Base-by-base conservation (phyloP, 1,140 invertebrate species). In the Ips typographus region DNA sequence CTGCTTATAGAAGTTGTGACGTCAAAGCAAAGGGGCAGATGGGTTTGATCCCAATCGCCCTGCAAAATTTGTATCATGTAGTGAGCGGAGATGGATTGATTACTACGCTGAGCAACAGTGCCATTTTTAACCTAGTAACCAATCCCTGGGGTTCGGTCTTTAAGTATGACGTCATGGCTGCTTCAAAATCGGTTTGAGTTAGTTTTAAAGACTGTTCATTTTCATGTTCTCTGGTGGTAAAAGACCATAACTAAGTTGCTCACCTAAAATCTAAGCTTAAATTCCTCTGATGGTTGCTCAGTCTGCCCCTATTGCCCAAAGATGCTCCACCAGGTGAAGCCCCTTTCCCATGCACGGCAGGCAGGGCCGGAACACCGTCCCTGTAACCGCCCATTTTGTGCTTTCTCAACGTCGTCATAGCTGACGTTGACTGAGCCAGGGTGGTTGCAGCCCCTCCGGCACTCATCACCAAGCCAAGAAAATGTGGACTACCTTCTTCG, bases 181-280 rank as follows among this genome's bases (percentile, higher is more conserved):
- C 22, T 22, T 22, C 22, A 22, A 22, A 22, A 22, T 22, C 22
- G 22, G 22, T 22, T 22, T 22, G 22, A 22, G 22, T 22, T 22
- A 22, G 22, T 22, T 22, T 22, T 22, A 22, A 22, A 22, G 22
- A 22, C 22, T 22, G 22, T 22, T 22, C 22, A 22, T 22, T 22
- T 22, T 22, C 22, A 22, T 22, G 22, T 22, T 22, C 22, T 22
- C 22, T 22, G 22, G 22, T 22, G 22, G 22, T 22, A 22, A 22
- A 22, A 22, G 22, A 22, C 22, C 22, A 22, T 22, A 22, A 22
- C 0, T 22, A 22, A 22, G 22, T 22, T 22, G 22, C 73, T 76
- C 73, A 90, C 88, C 89, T 87, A 77, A 90, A 91, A 80, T 91
- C 90, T 70, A 91, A 82, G 77, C 90, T 91, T 71, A 90, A 84